A percentile compares a stretch with the other conserved stretches of the same genome.
phyloP scores from a whole-genome alignment of 2,113 vertebrate genomes.

The Serinus canaria region DNA sequence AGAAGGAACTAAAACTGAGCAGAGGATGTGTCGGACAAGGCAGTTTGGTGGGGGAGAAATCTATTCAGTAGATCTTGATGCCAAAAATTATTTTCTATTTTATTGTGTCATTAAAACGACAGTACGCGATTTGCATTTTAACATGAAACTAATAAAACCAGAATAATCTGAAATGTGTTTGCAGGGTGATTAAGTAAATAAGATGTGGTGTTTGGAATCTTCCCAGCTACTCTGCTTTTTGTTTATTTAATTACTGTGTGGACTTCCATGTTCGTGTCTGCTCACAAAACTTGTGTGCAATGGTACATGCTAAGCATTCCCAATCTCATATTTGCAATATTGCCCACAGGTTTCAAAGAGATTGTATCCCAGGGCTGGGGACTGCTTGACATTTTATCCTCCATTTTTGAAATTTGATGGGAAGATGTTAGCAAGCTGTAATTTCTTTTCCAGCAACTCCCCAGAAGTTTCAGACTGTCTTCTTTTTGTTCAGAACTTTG shows the following conservation, averaged over 20 bases:
- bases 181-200: constrained; percentile 51
- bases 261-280: background rate
- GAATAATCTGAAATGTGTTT: constrained; percentile 51
- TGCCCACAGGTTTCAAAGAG: background rate
- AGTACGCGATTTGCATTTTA: constrained; percentile 41
- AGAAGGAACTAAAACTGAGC: constrained; percentile 60
- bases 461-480: background rate
- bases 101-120: constrained; percentile 28
- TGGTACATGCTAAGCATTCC: background rate
- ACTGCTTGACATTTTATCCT: background rate
- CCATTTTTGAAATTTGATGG: background rate
- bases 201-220: background rate
- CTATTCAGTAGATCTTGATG: constrained; percentile 43
- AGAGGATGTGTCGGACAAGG: background rate
- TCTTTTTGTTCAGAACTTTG: background rate
- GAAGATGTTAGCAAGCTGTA: background rate
- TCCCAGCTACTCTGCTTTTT: constrained; percentile 31
- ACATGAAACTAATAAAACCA: constrained; percentile 27
- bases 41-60: constrained; percentile 10
- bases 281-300: background rate
- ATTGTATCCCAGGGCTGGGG: background rate
- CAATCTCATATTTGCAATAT: background rate
- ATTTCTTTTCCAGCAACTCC: background rate
- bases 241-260: constrained; percentile 26
- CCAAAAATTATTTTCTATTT: constrained; percentile 42